Evolutionary conservation across 2,888 invertebrate genomes (phyloP), one percentile per base, ranked within the genome.

Genomic region (Apotomis capreana): DNA sequence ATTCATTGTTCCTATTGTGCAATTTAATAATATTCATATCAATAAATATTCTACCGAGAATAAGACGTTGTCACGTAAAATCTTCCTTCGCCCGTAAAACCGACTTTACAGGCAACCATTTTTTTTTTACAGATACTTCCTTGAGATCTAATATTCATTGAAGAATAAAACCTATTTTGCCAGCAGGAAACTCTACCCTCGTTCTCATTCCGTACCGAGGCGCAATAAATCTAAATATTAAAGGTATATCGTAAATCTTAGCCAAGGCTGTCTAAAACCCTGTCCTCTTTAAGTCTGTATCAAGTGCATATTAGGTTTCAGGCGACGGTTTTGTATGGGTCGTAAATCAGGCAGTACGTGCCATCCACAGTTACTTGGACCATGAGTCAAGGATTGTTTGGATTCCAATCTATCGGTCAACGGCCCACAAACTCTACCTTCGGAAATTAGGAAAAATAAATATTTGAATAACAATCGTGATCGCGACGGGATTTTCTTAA

Each of bases 341-440:
- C 68, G 58, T 72, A 72, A 72, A 72, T 59, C 68, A 36, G 54
- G 63, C 13, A 36, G 80, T 87, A 88, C 90, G 90, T 91, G 91
- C 89, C 84, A 87, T 88, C 86, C 87, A 85, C 78, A 83, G 84
- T 80, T 83, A 86, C 86, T 81, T 78, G 70, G 74, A 69, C 64
- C 75, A 73, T 79, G 79, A 82, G 78, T 84, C 81, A 80, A 81
- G 79, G 80, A 82, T 83, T 89, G 86, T 87, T 89, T 87, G 82
- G 78, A 84, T 85, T 85, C 78, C 80, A 75, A 74, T 80, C 79
- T 78, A 79, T 80, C 84, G 86, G 86, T 84, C 86, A 83, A 74
- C 80, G 85, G 77, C 77, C 84, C 75, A 75, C 55, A 55, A 63
- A 49, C 8, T 58, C 46, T 68, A 68, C 52, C 49, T 71, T 37